Percentiles rank a stretch among this genome's conserved stretches.
Evolutionary conservation across 35 echinoderm and acorn worm genomes (phyloP).

Genomic region (Apostichopus parvimensis): DNA sequence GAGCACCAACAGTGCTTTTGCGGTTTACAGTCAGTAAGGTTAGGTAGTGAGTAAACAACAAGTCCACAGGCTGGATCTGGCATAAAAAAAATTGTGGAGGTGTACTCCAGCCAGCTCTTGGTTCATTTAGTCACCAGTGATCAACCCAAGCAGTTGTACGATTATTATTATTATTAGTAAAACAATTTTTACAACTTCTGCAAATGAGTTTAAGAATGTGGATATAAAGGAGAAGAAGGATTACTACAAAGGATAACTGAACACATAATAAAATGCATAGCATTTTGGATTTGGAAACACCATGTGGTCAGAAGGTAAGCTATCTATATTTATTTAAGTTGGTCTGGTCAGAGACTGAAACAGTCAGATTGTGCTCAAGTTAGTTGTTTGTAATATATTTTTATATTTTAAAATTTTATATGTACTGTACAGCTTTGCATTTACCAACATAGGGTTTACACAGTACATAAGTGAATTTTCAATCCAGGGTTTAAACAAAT

Average conservation of each 20-base stretch:
- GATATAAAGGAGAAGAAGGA: not conserved
- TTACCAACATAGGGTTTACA: no score
- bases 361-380: no score
- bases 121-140: conserved; percentile 10
- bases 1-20: not conserved
- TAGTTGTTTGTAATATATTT: no score
- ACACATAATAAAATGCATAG: not conserved
- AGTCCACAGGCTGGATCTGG: no score
- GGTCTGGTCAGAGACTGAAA: no score
- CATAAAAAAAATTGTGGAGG: not conserved
- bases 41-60: not conserved
- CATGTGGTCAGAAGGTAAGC: not conserved
- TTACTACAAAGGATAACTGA: no score
- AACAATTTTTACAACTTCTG: no score
- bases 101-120: not conserved
- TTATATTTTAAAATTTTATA: no score
- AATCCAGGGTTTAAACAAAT: no score
- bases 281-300: conserved; percentile 1
- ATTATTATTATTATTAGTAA: not conserved
- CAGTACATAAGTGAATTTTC: no score
- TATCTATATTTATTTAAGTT: no score
- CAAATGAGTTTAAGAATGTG: not conserved
- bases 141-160: not conserved
- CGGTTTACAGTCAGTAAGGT: not conserved
- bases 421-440: no score